These are phyloP conservation scores for Augochlorella aurata DNA, from an alignment of 2,888 invertebrate genomes.

Conservation along the genomic window DNA sequence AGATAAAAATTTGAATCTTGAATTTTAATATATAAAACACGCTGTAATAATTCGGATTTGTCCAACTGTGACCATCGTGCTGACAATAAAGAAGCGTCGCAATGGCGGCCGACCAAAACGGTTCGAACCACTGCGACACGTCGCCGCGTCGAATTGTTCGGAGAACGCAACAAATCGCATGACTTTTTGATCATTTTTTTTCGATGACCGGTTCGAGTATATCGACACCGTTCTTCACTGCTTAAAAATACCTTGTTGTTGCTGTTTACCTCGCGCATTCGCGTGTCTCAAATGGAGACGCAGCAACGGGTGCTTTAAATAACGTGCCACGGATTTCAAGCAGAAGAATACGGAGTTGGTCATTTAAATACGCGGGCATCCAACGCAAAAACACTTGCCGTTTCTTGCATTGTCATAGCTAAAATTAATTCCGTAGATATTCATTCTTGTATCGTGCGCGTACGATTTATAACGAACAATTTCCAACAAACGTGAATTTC, in stretches of 20 bases:
- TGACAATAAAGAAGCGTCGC: background rate
- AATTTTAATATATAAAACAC: too few relatives aligned
- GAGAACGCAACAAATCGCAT: background rate
- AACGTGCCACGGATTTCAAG: conserved; percentile 27
- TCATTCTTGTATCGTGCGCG: background rate
- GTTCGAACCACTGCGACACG: background rate
- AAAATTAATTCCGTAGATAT: background rate
- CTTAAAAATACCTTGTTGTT: conserved; percentile 44
- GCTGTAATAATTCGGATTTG: background rate
- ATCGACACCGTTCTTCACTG: conserved; percentile 5
- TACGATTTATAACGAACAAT: background rate
- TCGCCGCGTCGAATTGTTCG: too few relatives aligned
- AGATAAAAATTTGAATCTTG: too few relatives aligned
- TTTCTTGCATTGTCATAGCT: background rate
- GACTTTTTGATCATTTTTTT: background rate
- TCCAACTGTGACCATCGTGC: background rate
- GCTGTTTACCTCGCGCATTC: conserved; percentile 31
- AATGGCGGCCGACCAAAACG: background rate
- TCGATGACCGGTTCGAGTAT: background rate
- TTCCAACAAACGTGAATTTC: background rate
- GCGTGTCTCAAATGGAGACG: conserved; percentile 26
- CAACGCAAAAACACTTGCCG: background rate
- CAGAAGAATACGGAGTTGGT: background rate
- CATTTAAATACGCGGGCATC: background rate
- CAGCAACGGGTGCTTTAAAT: conserved; percentile 53